Evolutionary conservation across 2,113 vertebrate genomes (phyloP).

Genomic region (Periophthalmodon schlosseri): DNA sequence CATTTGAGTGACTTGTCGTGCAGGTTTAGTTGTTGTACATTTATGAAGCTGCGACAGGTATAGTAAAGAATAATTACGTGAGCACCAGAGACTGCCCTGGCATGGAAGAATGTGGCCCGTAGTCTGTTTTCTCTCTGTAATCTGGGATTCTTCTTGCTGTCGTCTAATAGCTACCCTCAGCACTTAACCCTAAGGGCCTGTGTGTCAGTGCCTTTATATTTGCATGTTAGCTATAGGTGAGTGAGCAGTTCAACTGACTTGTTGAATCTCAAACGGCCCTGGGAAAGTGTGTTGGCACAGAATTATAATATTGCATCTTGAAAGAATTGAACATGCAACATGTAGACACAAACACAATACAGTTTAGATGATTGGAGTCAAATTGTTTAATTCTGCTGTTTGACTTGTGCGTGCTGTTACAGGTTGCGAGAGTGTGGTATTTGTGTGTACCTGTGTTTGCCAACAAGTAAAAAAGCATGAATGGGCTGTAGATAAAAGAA

Average conservation of each 20-base stretch:
- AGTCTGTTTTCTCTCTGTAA: constrained; percentile 34
- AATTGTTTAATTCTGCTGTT: constrained; percentile 42
- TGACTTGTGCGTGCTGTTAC: constrained; percentile 21
- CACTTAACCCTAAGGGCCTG: constrained; percentile 40
- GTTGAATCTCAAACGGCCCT: constrained; percentile 66
- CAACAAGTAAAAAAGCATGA: neutral
- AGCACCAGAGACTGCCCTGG: constrained; percentile 29
- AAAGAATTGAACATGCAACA: constrained; percentile 39
- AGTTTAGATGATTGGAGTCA: constrained; percentile 26
- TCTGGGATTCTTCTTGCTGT: constrained; percentile 39
- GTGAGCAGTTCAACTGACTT: constrained; percentile 57
- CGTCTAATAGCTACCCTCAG: constrained; percentile 58
- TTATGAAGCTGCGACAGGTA: constrained; percentile 14
- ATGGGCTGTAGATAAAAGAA: neutral
- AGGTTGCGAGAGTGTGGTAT: constrained; percentile 12
- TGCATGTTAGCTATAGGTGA: constrained; percentile 74
- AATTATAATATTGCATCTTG: constrained; percentile 32
- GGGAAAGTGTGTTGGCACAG: constrained; percentile 44
- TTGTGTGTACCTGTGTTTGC: constrained; percentile 5
- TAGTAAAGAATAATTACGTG: constrained; percentile 4
- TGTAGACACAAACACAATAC: constrained; percentile 49
- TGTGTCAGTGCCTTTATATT: constrained; percentile 56
- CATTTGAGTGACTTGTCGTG: constrained; percentile 21
- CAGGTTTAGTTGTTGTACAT: constrained; percentile 41
- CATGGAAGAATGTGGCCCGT: constrained; percentile 45